Base-by-base conservation (phyloP, 2,888 invertebrate genomes). In the Zele albiditarsus region DNA sequence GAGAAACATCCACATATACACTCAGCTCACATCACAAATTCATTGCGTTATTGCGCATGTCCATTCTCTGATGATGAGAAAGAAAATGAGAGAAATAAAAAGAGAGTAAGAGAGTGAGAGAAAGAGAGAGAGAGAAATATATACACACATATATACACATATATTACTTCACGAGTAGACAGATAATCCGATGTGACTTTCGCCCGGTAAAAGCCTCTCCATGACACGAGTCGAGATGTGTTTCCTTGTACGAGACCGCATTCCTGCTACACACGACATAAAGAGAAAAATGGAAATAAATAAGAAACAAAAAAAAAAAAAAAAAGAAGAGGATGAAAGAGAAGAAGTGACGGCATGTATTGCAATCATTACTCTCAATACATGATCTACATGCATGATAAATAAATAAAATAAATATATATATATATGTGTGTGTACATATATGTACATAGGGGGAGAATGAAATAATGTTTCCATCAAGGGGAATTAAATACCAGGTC, bases 401-500 rank as follows among this genome's bases (percentile, higher is more conserved):
- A 49, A n/a, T 49, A 49, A n/a, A n/a, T 49, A 3, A 14, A 49
- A n/a, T 49, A 49, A 12, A 42, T 42, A 42, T 10, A 42, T 42
- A 42, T 10, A 10, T 42, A 2, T 42, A 12, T 42, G 33, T 33
- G 33, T 5, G 33, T 33, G 33, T 33, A 33, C 8, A 42, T 42
- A 42, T 42, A 14, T 42, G 42, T 6, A 14, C 2, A 42, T 42
- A 14, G 42, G 2, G 14, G 42, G 42, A 42, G 42, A 42, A 42
- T 42, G 14, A 42, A 42, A 42, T 31, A 6, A 31, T 20, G 49
- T 49, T 49, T 49, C 12, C 4, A 49, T 49, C 49, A 49, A 49
- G 49, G 16, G 27, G 28, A 23, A 73, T 58, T 46, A 42, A 69
- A 74, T 69, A 74, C 74, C 57, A 74, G 74, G 60, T 70, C 63